Conservation (phyloP, 1,140 invertebrate genomes). For the Brachionus calyciflorus region DNA sequence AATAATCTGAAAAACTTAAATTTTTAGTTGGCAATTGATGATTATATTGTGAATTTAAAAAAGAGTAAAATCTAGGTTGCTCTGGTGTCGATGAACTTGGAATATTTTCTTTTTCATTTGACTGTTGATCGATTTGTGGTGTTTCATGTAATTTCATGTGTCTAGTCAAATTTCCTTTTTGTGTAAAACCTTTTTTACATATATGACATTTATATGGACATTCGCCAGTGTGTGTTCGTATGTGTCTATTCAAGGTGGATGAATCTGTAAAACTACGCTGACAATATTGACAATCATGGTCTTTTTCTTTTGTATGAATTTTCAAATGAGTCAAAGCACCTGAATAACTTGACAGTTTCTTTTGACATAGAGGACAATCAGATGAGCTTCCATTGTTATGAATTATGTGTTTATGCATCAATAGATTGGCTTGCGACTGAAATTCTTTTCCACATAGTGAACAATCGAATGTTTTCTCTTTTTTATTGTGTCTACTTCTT, state of each 20-base stretch:
- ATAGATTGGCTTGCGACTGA: not conserved
- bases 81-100: no score
- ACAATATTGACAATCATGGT: constrained; percentile 77
- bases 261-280: constrained; percentile 89
- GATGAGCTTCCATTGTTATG: constrained; percentile 28
- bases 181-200: constrained; percentile 71
- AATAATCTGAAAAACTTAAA: no score
- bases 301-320: constrained; percentile 67
- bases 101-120: no score
- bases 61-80: no score
- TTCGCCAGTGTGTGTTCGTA: constrained; percentile 67
- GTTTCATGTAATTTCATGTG: constrained; percentile 68
- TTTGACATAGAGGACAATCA: constrained; percentile 19
- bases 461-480: no score
- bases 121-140: no score
- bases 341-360: constrained; percentile 4
- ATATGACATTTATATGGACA: constrained; percentile 96
- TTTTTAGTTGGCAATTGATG: no score
- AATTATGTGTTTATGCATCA: constrained; percentile 26
- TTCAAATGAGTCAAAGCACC: constrained; percentile 60
- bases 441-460: not conserved
- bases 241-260: constrained; percentile 84
- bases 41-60: no score
- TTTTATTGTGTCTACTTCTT: no score
- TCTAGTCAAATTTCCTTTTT: constrained; percentile 62